These are phyloP conservation scores for Fringilla coelebs DNA, from an alignment of 2,797 vertebrate species.

Conservation along the genomic window DNA sequence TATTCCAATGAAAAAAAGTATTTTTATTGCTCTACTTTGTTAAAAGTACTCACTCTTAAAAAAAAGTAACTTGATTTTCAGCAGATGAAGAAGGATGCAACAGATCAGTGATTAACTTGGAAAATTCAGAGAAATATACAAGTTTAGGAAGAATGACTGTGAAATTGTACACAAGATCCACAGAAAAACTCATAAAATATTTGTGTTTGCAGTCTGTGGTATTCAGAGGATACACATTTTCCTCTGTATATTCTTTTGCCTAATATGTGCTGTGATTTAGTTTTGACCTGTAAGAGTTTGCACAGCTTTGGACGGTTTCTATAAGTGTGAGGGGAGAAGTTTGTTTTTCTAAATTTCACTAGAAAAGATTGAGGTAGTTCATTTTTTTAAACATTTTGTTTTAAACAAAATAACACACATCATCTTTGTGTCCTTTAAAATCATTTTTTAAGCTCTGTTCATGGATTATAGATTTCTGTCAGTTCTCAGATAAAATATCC, in stretches of 20 bases:
- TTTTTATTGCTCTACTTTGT: background rate
- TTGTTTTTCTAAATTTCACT: background rate
- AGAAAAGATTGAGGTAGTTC: background rate
- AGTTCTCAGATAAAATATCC: background rate
- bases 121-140: background rate
- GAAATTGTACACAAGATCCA: background rate
- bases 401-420: background rate
- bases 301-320: background rate
- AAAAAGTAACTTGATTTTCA: background rate
- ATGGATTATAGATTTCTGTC: background rate
- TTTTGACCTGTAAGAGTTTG: background rate
- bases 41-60: background rate
- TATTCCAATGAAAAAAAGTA: background rate
- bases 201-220: background rate
- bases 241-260: background rate
- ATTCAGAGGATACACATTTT: background rate
- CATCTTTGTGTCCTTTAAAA: background rate
- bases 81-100: background rate
- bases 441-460: background rate
- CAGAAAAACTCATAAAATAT: background rate
- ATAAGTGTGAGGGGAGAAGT: fast-evolving
- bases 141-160: background rate
- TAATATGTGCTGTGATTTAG: background rate
- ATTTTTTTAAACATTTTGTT: background rate
- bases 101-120: background rate